Evolutionary conservation across 2,888 invertebrate species (phyloP).

Genomic region (Dascillus cervinus): DNA sequence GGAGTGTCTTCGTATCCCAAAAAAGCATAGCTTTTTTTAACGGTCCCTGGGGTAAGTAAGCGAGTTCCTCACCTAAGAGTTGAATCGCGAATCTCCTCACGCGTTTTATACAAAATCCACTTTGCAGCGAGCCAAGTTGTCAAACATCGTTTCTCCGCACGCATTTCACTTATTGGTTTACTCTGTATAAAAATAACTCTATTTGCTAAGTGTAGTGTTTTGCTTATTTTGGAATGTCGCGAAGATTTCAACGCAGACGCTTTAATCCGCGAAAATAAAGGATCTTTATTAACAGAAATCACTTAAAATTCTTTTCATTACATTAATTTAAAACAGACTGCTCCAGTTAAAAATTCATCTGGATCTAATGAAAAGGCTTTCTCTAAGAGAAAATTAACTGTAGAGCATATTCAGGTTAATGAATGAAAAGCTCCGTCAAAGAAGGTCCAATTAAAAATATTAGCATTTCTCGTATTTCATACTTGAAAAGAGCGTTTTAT

Average conservation of each 20-base stretch:
- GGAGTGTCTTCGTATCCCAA: too few relatives aligned
- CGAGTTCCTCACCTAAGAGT: slow-evolving; percentile 10
- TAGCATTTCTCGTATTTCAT: slow-evolving; percentile 7
- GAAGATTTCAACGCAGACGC: too few relatives aligned
- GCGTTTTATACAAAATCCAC: slow-evolving; percentile 11
- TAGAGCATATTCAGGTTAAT: slow-evolving; percentile 9
- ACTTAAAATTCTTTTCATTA: too few relatives aligned
- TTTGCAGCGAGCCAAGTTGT: slow-evolving; percentile 10
- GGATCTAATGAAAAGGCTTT: slow-evolving; percentile 6
- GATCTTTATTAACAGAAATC: too few relatives aligned
- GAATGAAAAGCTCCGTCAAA: slow-evolving; percentile 6
- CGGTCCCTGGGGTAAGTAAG: slow-evolving; percentile 7
- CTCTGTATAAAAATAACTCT: too few relatives aligned
- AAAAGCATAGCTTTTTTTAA: slow-evolving; percentile 4
- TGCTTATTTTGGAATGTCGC: too few relatives aligned
- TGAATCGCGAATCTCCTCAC: slow-evolving; percentile 11
- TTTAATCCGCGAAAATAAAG: too few relatives aligned
- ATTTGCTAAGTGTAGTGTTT: too few relatives aligned
- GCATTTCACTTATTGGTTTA: slow-evolving; percentile 9
- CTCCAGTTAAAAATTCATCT: slow-evolving; percentile 5
- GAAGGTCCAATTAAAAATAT: slow-evolving; percentile 9
- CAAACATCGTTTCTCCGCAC: slow-evolving; percentile 11
- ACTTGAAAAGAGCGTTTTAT: too few relatives aligned
- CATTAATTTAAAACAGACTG: slow-evolving; percentile 4
- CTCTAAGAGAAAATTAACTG: slow-evolving; percentile 8